Conservation (phyloP, 2,888 invertebrate genomes). For the Ischnus inquisitorius region DNA sequence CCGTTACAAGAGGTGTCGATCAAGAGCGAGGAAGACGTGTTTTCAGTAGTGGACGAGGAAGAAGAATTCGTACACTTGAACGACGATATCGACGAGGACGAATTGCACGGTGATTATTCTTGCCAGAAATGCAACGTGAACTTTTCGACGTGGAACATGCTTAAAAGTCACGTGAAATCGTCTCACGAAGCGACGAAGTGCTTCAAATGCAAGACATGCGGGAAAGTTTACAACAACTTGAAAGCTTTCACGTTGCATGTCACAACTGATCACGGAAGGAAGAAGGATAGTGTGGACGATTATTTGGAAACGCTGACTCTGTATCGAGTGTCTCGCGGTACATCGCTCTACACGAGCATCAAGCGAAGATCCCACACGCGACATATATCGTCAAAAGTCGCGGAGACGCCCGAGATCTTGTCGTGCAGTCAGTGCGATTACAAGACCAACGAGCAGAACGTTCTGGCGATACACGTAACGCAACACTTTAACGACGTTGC, state of each 20-base stretch:
- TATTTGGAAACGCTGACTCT: conserved; percentile 46
- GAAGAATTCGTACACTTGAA: conserved; percentile 52
- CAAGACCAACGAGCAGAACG: conserved; percentile 71
- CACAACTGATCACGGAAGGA: conserved; percentile 71
- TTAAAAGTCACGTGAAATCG: conserved; percentile 61
- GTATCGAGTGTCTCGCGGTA: conserved; percentile 50
- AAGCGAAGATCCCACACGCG: background rate
- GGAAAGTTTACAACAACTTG: conserved; percentile 74
- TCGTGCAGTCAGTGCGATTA: conserved; percentile 74
- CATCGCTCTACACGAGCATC: conserved; percentile 32
- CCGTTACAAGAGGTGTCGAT: conserved; percentile 42
- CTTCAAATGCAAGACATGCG: conserved; percentile 77
- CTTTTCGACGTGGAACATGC: conserved; percentile 59
- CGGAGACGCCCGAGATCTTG: conserved; percentile 48
- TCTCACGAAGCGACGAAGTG: conserved; percentile 68
- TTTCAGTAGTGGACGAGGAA: background rate
- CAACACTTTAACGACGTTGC: conserved; percentile 31
- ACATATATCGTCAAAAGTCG: background rate
- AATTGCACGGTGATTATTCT: conserved; percentile 69
- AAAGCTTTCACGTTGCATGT: conserved; percentile 74
- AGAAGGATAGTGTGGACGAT: background rate
- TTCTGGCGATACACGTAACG: conserved; percentile 67
- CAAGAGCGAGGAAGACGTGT: background rate
- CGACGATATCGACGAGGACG: conserved; percentile 67
- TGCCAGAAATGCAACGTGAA: conserved; percentile 68